Evolutionary conservation across 2,888 invertebrate genomes (phyloP).

Genomic region (Luffia ferchaultella): DNA sequence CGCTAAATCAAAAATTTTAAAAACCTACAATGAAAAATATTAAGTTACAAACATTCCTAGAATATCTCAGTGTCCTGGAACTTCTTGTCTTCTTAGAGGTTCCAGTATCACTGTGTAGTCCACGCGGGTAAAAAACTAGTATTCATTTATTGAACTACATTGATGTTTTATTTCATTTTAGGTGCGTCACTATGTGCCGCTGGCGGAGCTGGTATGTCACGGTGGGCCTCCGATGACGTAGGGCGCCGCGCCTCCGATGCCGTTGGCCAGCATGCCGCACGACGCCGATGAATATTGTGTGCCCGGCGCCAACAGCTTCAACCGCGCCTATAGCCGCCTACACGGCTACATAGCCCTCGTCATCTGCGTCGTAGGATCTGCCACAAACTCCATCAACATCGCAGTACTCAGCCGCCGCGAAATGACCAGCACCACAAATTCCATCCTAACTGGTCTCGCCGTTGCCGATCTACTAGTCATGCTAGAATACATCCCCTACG

Average conservation of each 20-base stretch:
- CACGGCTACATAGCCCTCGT: slow-evolving; percentile 88
- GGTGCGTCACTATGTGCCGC: neutral
- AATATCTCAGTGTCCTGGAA: neutral
- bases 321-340: slow-evolving; percentile 71
- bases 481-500: slow-evolving; percentile 92
- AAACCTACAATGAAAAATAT: too few species aligned
- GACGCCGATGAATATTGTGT: slow-evolving; percentile 60
- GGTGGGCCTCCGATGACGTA: slow-evolving; percentile 16
- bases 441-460: slow-evolving; percentile 89
- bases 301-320: slow-evolving; percentile 66
- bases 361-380: slow-evolving; percentile 89
- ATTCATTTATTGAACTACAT: neutral
- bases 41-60: too few species aligned
- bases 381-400: slow-evolving; percentile 92
- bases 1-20: too few species aligned
- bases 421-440: slow-evolving; percentile 92
- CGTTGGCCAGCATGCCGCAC: slow-evolving; percentile 35
- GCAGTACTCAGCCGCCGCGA: slow-evolving; percentile 88
- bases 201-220: slow-evolving; percentile 1
- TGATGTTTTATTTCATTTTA: neutral
- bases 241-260: neutral
- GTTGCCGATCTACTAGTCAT: slow-evolving; percentile 94
- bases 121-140: too few species aligned
- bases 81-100: neutral
- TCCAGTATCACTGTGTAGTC: too few species aligned